These are phyloP conservation scores for Mirza zaza DNA, from an alignment of 2,113 vertebrate genomes.

Conservation along the genomic window DNA sequence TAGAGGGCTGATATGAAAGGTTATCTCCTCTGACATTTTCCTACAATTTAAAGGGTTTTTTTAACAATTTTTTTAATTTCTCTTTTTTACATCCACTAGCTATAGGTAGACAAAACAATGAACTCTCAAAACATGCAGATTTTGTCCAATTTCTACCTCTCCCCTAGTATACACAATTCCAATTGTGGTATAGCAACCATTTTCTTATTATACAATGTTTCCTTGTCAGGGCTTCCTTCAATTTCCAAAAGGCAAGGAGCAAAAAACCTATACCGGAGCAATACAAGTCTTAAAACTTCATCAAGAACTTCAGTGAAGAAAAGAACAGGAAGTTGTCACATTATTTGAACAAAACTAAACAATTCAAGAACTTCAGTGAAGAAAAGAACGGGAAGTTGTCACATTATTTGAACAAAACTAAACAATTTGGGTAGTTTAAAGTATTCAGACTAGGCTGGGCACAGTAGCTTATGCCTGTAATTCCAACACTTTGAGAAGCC, in stretches of 20 bases:
- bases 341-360: neutral
- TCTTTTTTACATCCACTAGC: neutral
- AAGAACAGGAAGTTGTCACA: neutral
- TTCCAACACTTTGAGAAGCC: too few relatives aligned
- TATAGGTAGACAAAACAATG: neutral
- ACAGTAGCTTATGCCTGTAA: too few relatives aligned
- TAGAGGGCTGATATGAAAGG: neutral
- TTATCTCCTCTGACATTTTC: neutral
- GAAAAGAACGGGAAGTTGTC: too few relatives aligned
- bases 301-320: neutral
- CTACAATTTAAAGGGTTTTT: neutral
- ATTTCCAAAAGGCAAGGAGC: slow-evolving; percentile 9
- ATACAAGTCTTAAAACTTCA: neutral
- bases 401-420: too few relatives aligned
- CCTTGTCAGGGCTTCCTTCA: neutral
- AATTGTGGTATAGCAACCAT: neutral
- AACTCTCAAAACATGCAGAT: neutral
- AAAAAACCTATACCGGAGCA: neutral
- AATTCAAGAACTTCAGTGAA: too few relatives aligned
- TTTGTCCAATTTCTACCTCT: neutral
- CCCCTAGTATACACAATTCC: neutral
- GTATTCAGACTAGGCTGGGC: neutral
- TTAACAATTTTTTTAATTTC: too few relatives aligned
- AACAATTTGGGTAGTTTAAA: neutral
- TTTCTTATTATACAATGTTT: neutral